Evolutionary conservation across 2,888 invertebrate genomes (phyloP), one percentile per base, ranked within the genome.

Genomic region (Cosmia pyralina): DNA sequence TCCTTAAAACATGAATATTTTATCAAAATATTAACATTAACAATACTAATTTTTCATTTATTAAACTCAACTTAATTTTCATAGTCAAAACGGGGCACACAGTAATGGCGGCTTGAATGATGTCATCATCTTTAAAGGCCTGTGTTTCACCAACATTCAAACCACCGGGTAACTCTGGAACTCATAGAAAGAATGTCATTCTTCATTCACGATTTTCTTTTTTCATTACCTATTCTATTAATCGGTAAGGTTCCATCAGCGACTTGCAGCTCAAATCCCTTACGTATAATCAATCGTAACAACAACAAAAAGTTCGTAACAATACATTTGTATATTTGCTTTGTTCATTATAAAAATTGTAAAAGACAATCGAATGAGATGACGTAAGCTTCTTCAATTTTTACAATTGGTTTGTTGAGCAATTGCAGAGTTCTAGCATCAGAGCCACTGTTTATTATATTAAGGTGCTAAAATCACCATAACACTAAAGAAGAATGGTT

Each of bases 291-390:
- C 17, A 17, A 19, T 22, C 1, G n/a, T 44, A 22, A 72, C 22
- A 50, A 72, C 22, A 50, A 72, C 50, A 44, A 72, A 72, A 17
- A 28, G 28, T 3, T 2, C 7, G 4, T 34, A 44, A 72, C 72
- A 72, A 72, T 50, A 22, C 41, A 11, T 48, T 34, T 50, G 59
- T 59, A 58, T 72, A 72, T 44, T 72, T 58, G 50, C 44, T 72
- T 72, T 72, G 34, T 71, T 57, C n/a, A n/a, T n/a, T 41, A 10
- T 13, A n/a, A 57, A 8, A 41, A 48, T 50, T 72, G 41, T 44
- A 13, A 22, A 72, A 22, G 41, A 59, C 10, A 72, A 72, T 72
- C 1, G n/a, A 38, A 19, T 10, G 34, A 34, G 19, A 11, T 72
- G 50, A 72, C 22, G 50, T 44, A 28, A 53, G 13, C 19, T 66